Evolutionary conservation across 64 coral and sea anemone species (phyloP).

Genomic region (Porites australiensis): DNA sequence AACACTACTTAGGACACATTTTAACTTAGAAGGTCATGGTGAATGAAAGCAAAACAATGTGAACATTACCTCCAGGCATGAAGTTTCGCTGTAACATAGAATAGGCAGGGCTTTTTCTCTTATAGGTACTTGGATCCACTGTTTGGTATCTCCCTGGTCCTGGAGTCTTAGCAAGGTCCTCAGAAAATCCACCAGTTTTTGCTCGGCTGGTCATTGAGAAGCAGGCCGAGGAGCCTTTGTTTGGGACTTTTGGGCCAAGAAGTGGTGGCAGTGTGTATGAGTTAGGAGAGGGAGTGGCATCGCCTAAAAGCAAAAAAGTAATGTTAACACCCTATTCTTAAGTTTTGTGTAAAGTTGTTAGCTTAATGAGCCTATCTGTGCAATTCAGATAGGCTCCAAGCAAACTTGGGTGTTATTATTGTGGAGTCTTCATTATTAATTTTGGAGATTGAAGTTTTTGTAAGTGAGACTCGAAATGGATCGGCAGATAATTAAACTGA

Average conservation of each 20-base stretch:
- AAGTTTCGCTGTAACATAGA: conserved; percentile 85
- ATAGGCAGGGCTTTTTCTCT: conserved; percentile 72
- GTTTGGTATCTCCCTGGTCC: conserved; percentile 91
- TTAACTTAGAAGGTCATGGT: neutral
- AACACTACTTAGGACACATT: too few relatives aligned
- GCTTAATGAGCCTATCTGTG: too few relatives aligned
- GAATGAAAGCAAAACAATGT: neutral
- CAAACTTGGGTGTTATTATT: too few relatives aligned
- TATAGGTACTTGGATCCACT: conserved; percentile 65
- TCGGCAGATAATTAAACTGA: too few relatives aligned
- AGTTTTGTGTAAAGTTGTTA: too few relatives aligned
- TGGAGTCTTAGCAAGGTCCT: conserved; percentile 96
- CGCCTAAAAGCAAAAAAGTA: conserved; percentile 52
- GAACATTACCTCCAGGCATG: conserved; percentile 86
- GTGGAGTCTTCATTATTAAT: neutral
- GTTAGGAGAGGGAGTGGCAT: conserved; percentile 89
- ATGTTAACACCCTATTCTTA: too few relatives aligned
- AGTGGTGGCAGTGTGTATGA: conserved; percentile 80
- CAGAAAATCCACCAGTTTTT: conserved; percentile 95
- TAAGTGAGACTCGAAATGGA: too few relatives aligned
- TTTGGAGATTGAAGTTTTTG: too few relatives aligned
- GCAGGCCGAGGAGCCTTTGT: conserved; percentile 87
- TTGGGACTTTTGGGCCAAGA: conserved; percentile 84
- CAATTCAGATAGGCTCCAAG: too few relatives aligned
- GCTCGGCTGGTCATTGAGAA: conserved; percentile 96